Evolutionary conservation across 2,113 vertebrate genomes (phyloP), one percentile per base, ranked within the genome.

Genomic region (Amblyornis subalaris): DNA sequence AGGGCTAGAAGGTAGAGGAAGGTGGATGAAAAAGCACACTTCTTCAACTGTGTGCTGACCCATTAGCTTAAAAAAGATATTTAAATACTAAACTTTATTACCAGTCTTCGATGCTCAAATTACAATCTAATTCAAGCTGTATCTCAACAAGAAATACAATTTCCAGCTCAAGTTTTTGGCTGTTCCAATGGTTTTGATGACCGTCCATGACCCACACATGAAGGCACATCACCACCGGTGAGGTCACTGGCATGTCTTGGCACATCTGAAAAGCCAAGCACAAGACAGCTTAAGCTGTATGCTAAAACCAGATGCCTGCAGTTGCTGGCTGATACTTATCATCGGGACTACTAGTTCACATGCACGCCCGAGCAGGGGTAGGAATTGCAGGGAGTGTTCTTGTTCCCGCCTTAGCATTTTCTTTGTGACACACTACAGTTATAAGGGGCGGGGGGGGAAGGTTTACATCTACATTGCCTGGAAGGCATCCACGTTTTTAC

Each of bases 161-260:
- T 36, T 65, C 20, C 18, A 72, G 14, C 2, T 65, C 0, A 50
- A 72, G 18, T 21, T 74, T 84, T 24, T 44, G 21, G 14, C 12
- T 29, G 10, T n/a, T 17, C 29, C 20, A 26, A 1, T 6, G 36
- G 18, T 55, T 78, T 51, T 40, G 12, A 12, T 22, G 29, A 42
- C 38, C n/a, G 28, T 15, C 14, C 42, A 19, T 29, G 44, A 36
- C 17, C 14, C 10, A 8, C 20, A 35, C 22, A 10, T 23, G 24
- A 38, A 14, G 0, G 0, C 10, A 17, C 50, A 64, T 6, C 36
- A 14, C 31, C 29, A 1, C 0, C 14, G 38, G 6, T 1, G 5
- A 28, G 24, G 45, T 33, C 14, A 18, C 8, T 1, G 17, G 10
- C 9, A 24, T 2, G 1, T 8, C 69, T 18, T 47, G 29, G 40